Percentiles rank a stretch among this genome's conserved stretches.
Conservation (phyloP, 2,113 vertebrate species). For the Phalacrocorax brasilianus region DNA sequence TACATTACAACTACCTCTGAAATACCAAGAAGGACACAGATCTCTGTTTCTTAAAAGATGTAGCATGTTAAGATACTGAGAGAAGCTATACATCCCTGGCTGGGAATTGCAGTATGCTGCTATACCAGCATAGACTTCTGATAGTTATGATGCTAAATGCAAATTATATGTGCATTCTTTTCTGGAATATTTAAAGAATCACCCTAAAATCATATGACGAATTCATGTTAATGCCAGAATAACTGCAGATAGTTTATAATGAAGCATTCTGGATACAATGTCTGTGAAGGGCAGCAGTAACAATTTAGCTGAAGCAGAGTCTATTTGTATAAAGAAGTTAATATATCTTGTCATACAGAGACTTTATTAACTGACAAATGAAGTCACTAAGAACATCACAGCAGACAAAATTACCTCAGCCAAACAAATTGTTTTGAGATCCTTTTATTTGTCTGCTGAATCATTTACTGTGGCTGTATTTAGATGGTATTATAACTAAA, state of each 20-base stretch:
- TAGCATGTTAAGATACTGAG: neutral
- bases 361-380: neutral
- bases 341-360: neutral
- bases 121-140: neutral
- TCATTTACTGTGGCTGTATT: neutral
- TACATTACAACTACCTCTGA: neutral
- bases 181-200: neutral
- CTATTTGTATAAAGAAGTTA: neutral
- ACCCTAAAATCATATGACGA: neutral
- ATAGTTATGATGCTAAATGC: neutral
- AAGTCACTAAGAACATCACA: neutral
- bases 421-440: neutral
- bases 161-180: neutral
- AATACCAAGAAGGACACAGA: neutral
- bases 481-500: neutral
- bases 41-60: neutral
- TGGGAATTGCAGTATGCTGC: neutral
- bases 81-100: neutral
- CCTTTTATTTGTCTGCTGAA: neutral
- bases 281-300: neutral
- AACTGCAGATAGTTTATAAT: neutral
- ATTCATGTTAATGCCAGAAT: neutral
- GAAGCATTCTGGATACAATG: neutral
- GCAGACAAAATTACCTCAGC: neutral
- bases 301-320: neutral